Evolutionary conservation across 2,888 invertebrate genomes (phyloP).

Genomic region (Argyresthia albistria): DNA sequence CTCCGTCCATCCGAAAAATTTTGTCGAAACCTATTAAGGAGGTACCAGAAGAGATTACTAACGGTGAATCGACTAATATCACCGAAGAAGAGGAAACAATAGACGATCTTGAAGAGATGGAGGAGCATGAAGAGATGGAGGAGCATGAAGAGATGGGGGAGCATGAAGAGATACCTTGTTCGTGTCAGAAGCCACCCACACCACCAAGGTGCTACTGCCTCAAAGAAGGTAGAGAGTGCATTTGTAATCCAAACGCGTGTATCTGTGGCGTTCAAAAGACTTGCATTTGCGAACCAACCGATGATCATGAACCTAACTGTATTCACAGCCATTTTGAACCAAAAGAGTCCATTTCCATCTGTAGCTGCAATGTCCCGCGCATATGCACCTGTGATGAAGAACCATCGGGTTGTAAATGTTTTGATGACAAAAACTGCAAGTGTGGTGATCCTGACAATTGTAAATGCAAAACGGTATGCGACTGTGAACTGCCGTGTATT

Average conservation of each 20-base stretch:
- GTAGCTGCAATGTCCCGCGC: not conserved
- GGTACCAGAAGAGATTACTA: too few species aligned
- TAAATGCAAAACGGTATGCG: conserved; percentile 38
- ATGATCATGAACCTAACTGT: not conserved
- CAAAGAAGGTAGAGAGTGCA: too few species aligned
- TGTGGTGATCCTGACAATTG: conserved; percentile 47
- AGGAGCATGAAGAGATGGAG: conserved; percentile 8
- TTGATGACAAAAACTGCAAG: conserved; percentile 20
- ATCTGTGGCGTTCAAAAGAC: not conserved
- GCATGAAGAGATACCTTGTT: too few species aligned
- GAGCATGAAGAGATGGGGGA: not conserved
- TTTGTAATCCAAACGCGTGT: not conserved
- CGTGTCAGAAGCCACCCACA: too few species aligned
- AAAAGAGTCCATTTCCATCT: not conserved
- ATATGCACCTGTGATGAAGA: conserved; percentile 32
- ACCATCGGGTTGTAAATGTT: conserved; percentile 22
- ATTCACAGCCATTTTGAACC: conserved; percentile 12
- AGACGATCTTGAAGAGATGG: not conserved
- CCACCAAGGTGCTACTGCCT: too few species aligned
- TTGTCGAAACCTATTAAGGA: too few species aligned
- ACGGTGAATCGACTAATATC: too few species aligned
- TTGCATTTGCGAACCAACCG: conserved; percentile 1
- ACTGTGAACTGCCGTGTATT: conserved; percentile 41
- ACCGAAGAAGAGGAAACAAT: not conserved
- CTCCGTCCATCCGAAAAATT: not conserved